phyloP scores from a whole-genome alignment of 2,888 invertebrate genomes.

The Galerucella nymphaeae region DNA sequence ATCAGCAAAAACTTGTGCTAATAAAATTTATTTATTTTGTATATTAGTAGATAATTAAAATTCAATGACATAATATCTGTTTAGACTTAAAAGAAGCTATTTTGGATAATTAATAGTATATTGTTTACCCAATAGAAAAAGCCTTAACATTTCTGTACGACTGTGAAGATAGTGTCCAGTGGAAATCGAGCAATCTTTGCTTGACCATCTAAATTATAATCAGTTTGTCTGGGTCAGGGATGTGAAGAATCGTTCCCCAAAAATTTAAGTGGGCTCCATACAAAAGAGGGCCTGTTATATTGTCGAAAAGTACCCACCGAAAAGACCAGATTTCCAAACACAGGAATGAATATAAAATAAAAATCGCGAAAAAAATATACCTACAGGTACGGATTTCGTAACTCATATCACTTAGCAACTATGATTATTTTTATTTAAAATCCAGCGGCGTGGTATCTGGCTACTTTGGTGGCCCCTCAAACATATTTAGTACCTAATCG shows the following conservation, averaged over 20 bases:
- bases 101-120: too few relatives aligned
- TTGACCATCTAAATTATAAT: conserved; percentile 15
- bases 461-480: too few relatives aligned
- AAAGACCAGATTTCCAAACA: background rate
- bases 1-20: background rate
- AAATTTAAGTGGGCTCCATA: background rate
- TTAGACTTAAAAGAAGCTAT: too few relatives aligned
- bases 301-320: background rate
- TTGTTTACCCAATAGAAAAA: too few relatives aligned
- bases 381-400: too few relatives aligned
- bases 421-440: too few relatives aligned
- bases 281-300: background rate
- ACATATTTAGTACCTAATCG: too few relatives aligned
- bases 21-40: background rate
- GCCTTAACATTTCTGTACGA: too few relatives aligned
- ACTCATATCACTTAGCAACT: too few relatives aligned
- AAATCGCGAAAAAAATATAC: background rate
- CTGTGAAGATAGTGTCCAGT: background rate
- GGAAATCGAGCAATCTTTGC: conserved; percentile 3
- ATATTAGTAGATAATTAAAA: background rate
- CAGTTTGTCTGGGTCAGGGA: conserved; percentile 14
- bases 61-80: background rate
- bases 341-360: conserved; percentile 5
- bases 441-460: too few relatives aligned
- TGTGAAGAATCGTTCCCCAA: background rate